Base-by-base conservation (phyloP, 1,140 invertebrate genomes). In the Cotesia glomerata region DNA sequence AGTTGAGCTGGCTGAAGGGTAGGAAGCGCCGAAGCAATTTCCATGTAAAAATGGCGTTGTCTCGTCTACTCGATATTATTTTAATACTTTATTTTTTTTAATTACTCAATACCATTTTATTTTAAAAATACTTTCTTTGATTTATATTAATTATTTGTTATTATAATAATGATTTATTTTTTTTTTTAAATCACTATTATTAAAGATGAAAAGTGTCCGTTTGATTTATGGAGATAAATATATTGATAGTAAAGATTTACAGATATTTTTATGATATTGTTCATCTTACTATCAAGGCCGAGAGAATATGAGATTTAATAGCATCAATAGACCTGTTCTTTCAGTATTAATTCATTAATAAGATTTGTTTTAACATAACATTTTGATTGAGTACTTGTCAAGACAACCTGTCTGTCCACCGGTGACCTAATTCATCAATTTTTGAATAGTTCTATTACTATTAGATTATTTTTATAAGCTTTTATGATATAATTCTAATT, bases 1-100 rank as follows among this genome's bases (percentile, higher is more conserved):
- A 32, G 9, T 61, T 26, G 11, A 61, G 16, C 7, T 32, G 26
- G 3, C 11, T 7, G 9, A 13, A n/a, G 9, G 59, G 26, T 13
- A 36, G 59, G 32, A 16, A 39, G 39, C 16, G 65, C 39, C 79
- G 80, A 75, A 67, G 77, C 61, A 72, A 78, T 77, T 75, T 71
- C 75, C 69, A 59, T 76, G 76, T 84, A 83, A 85, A 86, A 85
- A 86, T 86, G 84, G 84, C 84, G 83, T 80, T 76, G 69, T 73
- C 74, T 62, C 59, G 73, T 75, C 74, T 69, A 62, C 13, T 34
- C 13, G 11, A n/a, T 14, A 54, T n/a, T 54, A 54, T 18, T 14
- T 54, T 54, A 54, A 54, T 45, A 45, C n/a, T 58, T 13, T 16
- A 58, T 58, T 13, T 58, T 58, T 26, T 26, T 45, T 8, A 45